Evolutionary conservation across 2,797 vertebrate species (phyloP), one percentile per base, ranked within the genome.

Genomic region (Cyclura pinguis): DNA sequence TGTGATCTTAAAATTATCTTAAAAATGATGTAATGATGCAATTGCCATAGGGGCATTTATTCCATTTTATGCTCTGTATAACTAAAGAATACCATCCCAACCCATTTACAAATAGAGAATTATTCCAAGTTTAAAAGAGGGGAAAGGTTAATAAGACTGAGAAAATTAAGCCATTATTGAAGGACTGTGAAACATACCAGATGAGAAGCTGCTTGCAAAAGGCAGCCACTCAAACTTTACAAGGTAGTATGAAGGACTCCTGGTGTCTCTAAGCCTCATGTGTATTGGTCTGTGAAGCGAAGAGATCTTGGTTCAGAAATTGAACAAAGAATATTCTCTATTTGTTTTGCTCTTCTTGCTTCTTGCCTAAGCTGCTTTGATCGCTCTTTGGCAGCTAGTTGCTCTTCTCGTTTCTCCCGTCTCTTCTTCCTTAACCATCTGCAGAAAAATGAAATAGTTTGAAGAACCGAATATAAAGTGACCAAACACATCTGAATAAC

Each of bases 401-500:
- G 98, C 95, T 98, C 98, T 0, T 95, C 97, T 20, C 96, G 95
- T 96, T 99, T 99, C 94, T 99, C 98, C 3, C 94, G 96, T 81
- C 97, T 97, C 95, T 99, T 99, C 87, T 96, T 96, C 95, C 95
- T 98, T 86, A 99, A 96, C 99, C 99, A 99, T 87, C 99, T 99
- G 96, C 91, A 85, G 80, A 96, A 35, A 94, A 1, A 95, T 22
- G 38, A 95, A 72, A 89, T 67, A 74, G 74, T n/a, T 80, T 81
- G 59, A 90, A 90, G 67, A 32, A 67, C 38, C 47, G 52, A 24
- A 89, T 78, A 42, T 67, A 14, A 42, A 84, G 12, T 7, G 3
- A 84, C 24, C 10, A 35, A 67, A 64, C 24, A 64, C 27, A 64
- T 77, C 42, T 69, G 7, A 69, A 69, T 76, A 18, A 27, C 59